A percentile compares a stretch with the other conserved stretches of the same genome.
phyloP scores from a whole-genome alignment of 2,888 invertebrate species.

The Trissoscelio sp. region DNA sequence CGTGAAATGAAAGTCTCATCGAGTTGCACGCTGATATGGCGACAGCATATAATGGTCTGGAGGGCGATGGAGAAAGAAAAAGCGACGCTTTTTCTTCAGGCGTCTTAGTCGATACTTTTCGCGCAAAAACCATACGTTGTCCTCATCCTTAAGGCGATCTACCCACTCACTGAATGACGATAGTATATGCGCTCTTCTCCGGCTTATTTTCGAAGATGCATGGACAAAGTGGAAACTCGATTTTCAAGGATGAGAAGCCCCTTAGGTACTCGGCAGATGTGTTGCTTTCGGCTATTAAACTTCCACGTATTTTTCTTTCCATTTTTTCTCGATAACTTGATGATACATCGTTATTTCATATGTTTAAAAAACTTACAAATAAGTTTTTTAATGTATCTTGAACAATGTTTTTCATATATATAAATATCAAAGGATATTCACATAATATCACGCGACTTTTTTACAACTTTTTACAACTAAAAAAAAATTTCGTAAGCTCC shows the following conservation, averaged over 20 bases:
- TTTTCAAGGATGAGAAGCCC: conserved; percentile 55
- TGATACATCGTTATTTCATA: conserved; percentile 22
- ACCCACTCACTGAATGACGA: conserved; percentile 69
- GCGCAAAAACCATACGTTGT: conserved; percentile 61
- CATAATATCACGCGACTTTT: too few species aligned
- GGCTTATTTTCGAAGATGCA: conserved; percentile 53
- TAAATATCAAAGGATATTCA: too few species aligned
- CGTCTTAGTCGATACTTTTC: conserved; percentile 62
- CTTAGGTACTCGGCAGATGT: conserved; percentile 41
- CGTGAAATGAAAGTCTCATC: conserved; percentile 77
- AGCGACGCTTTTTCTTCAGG: conserved; percentile 40
- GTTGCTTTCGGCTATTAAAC: conserved; percentile 48
- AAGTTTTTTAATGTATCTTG: neutral
- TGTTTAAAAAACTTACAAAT: conserved; percentile 8
- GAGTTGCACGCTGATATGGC: conserved; percentile 61
- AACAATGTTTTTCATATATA: too few species aligned
- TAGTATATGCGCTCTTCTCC: conserved; percentile 59
- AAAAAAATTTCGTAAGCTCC: too few species aligned
- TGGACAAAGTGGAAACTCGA: conserved; percentile 59
- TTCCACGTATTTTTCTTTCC: conserved; percentile 20
- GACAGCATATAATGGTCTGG: conserved; percentile 7
- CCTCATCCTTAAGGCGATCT: conserved; percentile 71
- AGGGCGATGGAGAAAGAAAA: conserved; percentile 36
- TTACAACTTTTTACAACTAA: too few species aligned
- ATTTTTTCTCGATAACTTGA: conserved; percentile 36